phyloP scores from a whole-genome alignment of 2,888 invertebrate species.

The Biston betularia region DNA sequence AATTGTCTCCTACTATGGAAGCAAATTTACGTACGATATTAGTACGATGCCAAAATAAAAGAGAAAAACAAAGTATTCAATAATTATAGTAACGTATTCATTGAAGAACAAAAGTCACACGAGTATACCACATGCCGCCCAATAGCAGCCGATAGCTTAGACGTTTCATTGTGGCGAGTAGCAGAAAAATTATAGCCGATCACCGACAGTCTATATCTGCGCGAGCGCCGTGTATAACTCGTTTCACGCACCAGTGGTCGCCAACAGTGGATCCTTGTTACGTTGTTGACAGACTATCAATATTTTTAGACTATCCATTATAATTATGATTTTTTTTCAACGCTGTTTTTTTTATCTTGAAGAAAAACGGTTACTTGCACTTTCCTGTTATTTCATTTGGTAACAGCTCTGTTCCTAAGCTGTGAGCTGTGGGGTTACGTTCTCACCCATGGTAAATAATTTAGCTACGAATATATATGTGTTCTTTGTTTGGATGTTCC shows the following conservation, averaged over 20 bases:
- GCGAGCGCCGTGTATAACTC: constrained; percentile 79
- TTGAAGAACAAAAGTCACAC: constrained; percentile 13
- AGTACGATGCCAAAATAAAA: no score
- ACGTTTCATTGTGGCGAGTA: constrained; percentile 75
- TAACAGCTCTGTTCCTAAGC: no score
- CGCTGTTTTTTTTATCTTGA: no score
- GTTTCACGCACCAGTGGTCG: constrained; percentile 82
- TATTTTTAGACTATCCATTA: constrained; percentile 4
- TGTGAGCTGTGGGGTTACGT: no score
- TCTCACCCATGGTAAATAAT: no score
- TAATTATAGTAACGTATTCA: not conserved
- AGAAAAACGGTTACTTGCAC: no score
- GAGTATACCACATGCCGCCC: constrained; percentile 12
- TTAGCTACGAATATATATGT: no score
- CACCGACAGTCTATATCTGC: constrained; percentile 83
- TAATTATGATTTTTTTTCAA: not conserved
- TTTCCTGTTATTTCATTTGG: no score
- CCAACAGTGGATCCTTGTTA: constrained; percentile 54
- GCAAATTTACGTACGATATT: no score
- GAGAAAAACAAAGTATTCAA: no score
- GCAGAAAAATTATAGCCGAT: constrained; percentile 86
- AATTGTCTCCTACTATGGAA: no score
- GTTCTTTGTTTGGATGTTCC: no score
- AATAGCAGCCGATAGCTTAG: constrained; percentile 30
- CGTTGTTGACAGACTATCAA: constrained; percentile 6